Evolutionary conservation across 92 coral and sea anemone species (phyloP), one percentile per base, ranked within the genome.

Genomic region (Palythoa heliodiscus): DNA sequence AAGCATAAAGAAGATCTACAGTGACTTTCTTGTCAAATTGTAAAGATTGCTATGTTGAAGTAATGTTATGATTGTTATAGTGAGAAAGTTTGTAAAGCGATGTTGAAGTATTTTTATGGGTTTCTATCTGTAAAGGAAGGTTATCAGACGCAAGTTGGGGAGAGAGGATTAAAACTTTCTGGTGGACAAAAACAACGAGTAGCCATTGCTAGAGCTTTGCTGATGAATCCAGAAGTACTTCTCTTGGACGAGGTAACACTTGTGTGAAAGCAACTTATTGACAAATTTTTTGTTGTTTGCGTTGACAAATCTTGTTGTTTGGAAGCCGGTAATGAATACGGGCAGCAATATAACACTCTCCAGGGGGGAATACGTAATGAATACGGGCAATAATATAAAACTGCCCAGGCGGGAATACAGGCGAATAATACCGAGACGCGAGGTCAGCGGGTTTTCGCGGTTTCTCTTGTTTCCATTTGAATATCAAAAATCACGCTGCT

Each of bases 141-240:
- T 11, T 95, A 95, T 67, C 75, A 92, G 73, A 95, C 98, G 17
- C 91, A 95, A 66, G 98, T 95, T 47, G 98, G 98, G 60, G 98
- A 95, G 74, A 92, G 98, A 22, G 98, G 98, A 7, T 88, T 95
- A 61, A 95, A 92, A 71, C 82, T 95, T 86, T 95, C 98, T 73
- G 98, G 98, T 55, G 98, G 98, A 55, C 98, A 95, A 70, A 95
- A 95, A 73, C 98, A 95, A 74, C 94, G 98, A 48, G 95, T 95
- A 13, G 98, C 98, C 11, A 95, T 95, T 69, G 98, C 98, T n/a
- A 89, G 98, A 71, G 98, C 98, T 20, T 91, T 95, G 71, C 84
- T 95, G 17, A 95, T 95, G 98, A 90, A 95, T 58, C 98, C 98
- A 40, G 95, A 95, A 52, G 87, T 95, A 75, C 98, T 95, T n/a